phyloP scores from a whole-genome alignment of 2,888 invertebrate genomes.

The Molorchus minor region DNA sequence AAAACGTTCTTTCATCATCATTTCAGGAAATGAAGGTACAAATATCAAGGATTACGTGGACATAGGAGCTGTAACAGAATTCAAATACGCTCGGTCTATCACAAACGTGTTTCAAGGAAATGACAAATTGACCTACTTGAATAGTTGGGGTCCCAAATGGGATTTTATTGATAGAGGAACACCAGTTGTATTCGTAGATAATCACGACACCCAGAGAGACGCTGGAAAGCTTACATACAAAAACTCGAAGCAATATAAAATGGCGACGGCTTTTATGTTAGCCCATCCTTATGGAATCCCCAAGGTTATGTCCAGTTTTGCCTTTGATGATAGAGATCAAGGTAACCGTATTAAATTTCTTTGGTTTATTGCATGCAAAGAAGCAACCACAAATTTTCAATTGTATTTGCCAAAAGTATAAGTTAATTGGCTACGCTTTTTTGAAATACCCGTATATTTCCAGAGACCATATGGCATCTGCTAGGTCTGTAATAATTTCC shows the following conservation, averaged over 20 bases:
- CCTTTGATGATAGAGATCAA: conserved; percentile 68
- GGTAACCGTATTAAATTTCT: conserved; percentile 56
- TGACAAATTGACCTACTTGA: conserved; percentile 72
- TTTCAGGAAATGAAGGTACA: conserved; percentile 56
- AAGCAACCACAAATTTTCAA: too few relatives aligned
- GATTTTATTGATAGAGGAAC: conserved; percentile 66
- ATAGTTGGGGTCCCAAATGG: conserved; percentile 73
- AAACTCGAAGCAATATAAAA: conserved; percentile 68
- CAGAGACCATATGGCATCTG: too few relatives aligned
- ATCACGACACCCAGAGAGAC: conserved; percentile 78
- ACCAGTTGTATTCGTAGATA: conserved; percentile 61
- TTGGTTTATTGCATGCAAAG: too few relatives aligned
- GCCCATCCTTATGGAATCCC: conserved; percentile 83
- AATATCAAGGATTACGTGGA: conserved; percentile 60
- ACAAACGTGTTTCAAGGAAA: conserved; percentile 68
- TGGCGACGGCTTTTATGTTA: conserved; percentile 83
- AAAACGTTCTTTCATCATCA: too few relatives aligned
- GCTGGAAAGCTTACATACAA: conserved; percentile 71
- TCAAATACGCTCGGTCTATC: conserved; percentile 68
- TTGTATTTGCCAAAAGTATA: too few relatives aligned
- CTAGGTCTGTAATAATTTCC: too few relatives aligned
- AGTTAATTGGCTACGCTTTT: too few relatives aligned
- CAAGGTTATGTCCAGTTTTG: conserved; percentile 86
- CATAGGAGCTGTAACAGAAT: conserved; percentile 79
- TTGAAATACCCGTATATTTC: too few relatives aligned